A percentile compares a stretch with the other conserved stretches of the same genome.
Evolutionary conservation across 2,888 invertebrate species (phyloP).

Genomic region (Imbricaverruca yamaguchii): DNA sequence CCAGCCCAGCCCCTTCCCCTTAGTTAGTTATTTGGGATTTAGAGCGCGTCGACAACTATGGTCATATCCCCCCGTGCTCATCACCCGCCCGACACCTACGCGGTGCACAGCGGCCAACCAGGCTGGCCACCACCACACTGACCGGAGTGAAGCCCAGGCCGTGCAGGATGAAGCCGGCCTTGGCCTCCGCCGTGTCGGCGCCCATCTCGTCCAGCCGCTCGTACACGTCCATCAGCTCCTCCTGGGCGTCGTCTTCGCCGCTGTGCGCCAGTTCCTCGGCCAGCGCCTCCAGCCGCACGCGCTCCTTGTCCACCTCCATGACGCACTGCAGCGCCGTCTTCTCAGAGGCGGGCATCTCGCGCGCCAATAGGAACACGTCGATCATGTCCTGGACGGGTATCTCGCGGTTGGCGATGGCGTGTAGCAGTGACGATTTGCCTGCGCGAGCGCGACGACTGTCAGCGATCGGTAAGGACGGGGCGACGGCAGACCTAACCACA

Average conservation of each 20-base stretch:
- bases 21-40: too few species aligned
- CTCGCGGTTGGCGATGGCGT: conserved; percentile 83
- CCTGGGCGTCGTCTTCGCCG: conserved; percentile 65
- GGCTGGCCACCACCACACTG: too few species aligned
- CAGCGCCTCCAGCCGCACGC: conserved; percentile 78
- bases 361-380: conserved; percentile 92
- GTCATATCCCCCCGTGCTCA: too few species aligned
- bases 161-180: conserved; percentile 88
- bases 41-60: too few species aligned
- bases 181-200: conserved; percentile 88
- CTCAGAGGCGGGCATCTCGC: conserved; percentile 97
- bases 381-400: conserved; percentile 94
- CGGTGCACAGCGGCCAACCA: too few species aligned
- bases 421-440: conserved; percentile 88
- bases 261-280: conserved; percentile 72
- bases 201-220: conserved; percentile 94
- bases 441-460: conserved; percentile 28
- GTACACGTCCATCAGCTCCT: conserved; percentile 94
- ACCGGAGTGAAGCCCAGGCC: conserved; percentile 84
- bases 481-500: too few species aligned
- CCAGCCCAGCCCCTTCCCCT: too few species aligned
- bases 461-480: neutral
- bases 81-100: too few species aligned
- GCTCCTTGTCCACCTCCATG: conserved; percentile 95
- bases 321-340: conserved; percentile 93